Evolutionary conservation across 2,113 vertebrate species (phyloP).

Genomic region (Pelusios castaneus): DNA sequence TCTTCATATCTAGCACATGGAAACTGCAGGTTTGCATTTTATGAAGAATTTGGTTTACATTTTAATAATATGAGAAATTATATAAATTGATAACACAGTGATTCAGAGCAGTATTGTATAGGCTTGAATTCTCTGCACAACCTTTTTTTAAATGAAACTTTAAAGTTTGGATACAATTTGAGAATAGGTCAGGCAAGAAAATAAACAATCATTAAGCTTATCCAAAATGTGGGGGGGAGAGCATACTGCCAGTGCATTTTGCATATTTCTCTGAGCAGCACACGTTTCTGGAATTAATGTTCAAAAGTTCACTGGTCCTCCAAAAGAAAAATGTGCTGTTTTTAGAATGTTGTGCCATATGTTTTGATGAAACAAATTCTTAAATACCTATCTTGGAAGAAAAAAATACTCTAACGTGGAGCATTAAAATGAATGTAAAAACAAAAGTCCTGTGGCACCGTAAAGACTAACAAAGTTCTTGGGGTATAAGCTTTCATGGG

Average conservation of each 20-base stretch:
- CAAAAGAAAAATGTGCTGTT: background rate
- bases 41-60: background rate
- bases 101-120: background rate
- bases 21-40: background rate
- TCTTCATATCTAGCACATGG: background rate
- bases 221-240: background rate
- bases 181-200: background rate
- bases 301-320: background rate
- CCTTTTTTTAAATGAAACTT: background rate
- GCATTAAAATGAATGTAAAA: background rate
- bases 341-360: background rate
- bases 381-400: rapidly evolving
- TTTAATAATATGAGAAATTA: background rate
- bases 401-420: background rate
- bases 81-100: background rate
- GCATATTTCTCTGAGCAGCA: background rate
- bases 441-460: too few species aligned
- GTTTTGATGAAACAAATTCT: background rate
- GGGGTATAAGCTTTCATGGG: too few species aligned
- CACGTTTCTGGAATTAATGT: background rate
- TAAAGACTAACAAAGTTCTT: too few species aligned
- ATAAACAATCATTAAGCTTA: background rate
- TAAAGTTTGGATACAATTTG: background rate
- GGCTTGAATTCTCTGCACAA: background rate
- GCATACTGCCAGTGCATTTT: background rate